Conservation (phyloP, 2,797 vertebrate species). For the Schizopygopsis pylzovi region DNA sequence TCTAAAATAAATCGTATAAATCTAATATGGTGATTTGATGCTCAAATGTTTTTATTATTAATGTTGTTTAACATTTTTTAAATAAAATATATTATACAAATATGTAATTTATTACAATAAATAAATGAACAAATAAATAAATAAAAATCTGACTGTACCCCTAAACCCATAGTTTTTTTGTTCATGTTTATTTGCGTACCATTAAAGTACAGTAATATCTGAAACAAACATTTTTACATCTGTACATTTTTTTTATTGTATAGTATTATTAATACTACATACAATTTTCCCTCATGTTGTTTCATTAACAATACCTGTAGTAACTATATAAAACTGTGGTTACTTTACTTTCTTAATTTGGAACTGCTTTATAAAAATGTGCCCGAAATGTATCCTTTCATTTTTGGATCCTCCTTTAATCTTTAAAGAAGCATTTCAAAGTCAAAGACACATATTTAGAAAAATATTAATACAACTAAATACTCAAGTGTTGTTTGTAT, state of each 20-base stretch:
- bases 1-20: too few relatives aligned
- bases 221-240: not conserved
- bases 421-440: not conserved
- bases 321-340: too few relatives aligned
- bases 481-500: not conserved
- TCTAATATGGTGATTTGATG: too few relatives aligned
- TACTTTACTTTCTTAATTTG: not conserved
- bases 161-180: too few relatives aligned
- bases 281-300: not conserved
- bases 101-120: too few relatives aligned
- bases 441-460: not conserved
- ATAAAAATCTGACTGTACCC: too few relatives aligned
- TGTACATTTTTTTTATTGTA: not conserved
- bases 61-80: too few relatives aligned
- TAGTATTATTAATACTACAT: not conserved
- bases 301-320: not conserved
- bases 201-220: not conserved
- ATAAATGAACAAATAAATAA: too few relatives aligned
- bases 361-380: not conserved
- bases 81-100: too few relatives aligned
- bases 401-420: not conserved
- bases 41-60: too few relatives aligned
- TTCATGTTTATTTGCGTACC: too few relatives aligned
- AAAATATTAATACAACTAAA: not conserved
- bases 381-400: not conserved